Percentiles rank a stretch among this genome's conserved stretches.
These are phyloP conservation scores for Drosophila pseudoobscura DNA, from an alignment of 1,140 invertebrate species.

Conservation along the genomic window DNA sequence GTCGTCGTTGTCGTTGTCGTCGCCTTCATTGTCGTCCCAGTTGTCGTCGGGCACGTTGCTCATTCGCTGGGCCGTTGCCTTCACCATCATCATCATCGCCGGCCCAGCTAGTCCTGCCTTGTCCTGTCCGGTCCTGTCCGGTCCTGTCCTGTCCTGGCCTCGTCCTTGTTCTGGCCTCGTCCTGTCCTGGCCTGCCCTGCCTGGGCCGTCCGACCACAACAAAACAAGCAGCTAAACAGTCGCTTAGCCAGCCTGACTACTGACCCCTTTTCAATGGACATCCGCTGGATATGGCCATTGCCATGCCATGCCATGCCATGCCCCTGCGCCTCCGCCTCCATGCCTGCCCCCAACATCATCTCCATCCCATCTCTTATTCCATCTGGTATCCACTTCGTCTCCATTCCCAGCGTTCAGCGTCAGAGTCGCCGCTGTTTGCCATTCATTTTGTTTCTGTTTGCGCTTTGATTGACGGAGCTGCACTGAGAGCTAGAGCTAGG, in stretches of 20 bases:
- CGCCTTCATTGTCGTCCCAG: slow-evolving; percentile 56
- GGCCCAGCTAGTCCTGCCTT: neutral
- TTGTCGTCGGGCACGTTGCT: slow-evolving; percentile 72
- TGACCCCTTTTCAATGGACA: slow-evolving; percentile 78
- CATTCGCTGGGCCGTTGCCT: slow-evolving; percentile 54
- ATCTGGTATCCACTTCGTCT: slow-evolving; percentile 1
- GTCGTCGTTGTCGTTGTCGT: slow-evolving; percentile 32
- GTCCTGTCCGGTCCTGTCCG: slow-evolving; percentile 22
- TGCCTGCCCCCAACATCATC: neutral
- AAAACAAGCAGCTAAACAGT: slow-evolving; percentile 81
- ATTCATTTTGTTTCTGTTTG: slow-evolving; percentile 82
- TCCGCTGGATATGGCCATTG: slow-evolving; percentile 57
- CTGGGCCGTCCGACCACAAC: slow-evolving; percentile 55
- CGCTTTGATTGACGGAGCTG: slow-evolving; percentile 79
- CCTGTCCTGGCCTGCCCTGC: slow-evolving; percentile 16
- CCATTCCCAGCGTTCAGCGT: slow-evolving; percentile 45
- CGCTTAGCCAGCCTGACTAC: slow-evolving; percentile 69
- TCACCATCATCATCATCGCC: slow-evolving; percentile 25
- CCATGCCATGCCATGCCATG: neutral
- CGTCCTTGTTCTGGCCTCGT: slow-evolving; percentile 4
- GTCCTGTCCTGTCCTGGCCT: slow-evolving; percentile 11
- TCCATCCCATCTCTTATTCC: too few species aligned
- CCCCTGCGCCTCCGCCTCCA: neutral
- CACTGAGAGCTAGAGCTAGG: slow-evolving; percentile 43
- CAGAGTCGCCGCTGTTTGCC: slow-evolving; percentile 68